These are phyloP conservation scores for Apodemia zela DNA, from an alignment of 2,888 invertebrate species.

Conservation along the genomic window DNA sequence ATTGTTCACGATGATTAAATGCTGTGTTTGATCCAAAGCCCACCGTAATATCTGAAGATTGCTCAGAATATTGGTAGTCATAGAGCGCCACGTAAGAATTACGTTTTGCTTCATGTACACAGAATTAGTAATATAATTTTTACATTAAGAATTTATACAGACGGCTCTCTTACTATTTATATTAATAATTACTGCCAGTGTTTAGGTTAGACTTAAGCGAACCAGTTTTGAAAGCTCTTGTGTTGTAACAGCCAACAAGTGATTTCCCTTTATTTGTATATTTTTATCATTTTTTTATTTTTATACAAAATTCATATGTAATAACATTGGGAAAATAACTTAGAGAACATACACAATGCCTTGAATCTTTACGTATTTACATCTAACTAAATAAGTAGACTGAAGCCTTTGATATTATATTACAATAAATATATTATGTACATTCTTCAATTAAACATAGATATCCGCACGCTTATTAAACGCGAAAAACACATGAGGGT, in stretches of 20 bases:
- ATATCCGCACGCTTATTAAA: too few species aligned
- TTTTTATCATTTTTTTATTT: not conserved
- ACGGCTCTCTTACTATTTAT: not conserved
- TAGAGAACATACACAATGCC: slow-evolving; percentile 6
- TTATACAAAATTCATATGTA: slow-evolving; percentile 7
- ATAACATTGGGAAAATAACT: slow-evolving; percentile 4
- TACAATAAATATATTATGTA: not conserved
- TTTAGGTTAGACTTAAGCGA: not conserved
- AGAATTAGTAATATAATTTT: too few species aligned
- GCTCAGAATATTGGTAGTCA: too few species aligned
- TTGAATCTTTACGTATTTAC: slow-evolving; percentile 3
- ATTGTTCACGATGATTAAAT: too few species aligned
- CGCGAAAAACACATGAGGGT: too few species aligned
- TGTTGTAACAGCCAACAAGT: not conserved
- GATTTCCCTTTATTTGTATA: not conserved
- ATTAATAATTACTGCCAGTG: not conserved
- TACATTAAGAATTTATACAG: not conserved
- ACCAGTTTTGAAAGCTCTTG: not conserved
- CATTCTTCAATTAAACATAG: not conserved
- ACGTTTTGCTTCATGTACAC: too few species aligned
- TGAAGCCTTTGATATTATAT: slow-evolving; percentile 3
- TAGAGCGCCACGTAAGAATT: too few species aligned
- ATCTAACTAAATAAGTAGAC: not conserved
- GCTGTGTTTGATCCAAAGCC: too few species aligned
- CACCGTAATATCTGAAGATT: too few species aligned